Evolutionary conservation across 2,888 invertebrate genomes (phyloP).

Genomic region (Folsomia candida): DNA sequence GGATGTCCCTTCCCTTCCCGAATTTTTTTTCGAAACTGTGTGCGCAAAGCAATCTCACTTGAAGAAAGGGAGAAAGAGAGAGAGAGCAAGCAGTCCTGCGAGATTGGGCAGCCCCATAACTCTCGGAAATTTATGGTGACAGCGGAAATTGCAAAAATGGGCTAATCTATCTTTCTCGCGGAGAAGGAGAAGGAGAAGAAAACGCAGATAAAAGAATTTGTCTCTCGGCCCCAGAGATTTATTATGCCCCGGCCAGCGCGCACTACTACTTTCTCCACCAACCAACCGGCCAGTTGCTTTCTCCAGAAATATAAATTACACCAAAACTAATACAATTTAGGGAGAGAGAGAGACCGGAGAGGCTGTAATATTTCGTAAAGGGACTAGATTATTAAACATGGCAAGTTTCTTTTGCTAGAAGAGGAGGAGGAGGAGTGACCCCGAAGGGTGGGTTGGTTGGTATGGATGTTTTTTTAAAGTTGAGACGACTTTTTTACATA

Average conservation of each 20-base stretch:
- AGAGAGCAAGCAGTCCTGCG: constrained; percentile 46
- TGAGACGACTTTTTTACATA: no score
- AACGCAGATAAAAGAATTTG: constrained; percentile 52
- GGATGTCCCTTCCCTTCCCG: no score
- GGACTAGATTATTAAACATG: not conserved
- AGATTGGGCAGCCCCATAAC: constrained; percentile 63
- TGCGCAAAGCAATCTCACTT: no score
- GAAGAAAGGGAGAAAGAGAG: constrained; percentile 23
- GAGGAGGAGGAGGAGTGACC: not conserved
- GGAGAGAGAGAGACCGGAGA: not conserved
- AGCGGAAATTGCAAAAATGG: constrained; percentile 88
- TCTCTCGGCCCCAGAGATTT: constrained; percentile 51
- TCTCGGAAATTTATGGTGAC: constrained; percentile 85
- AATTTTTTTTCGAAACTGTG: no score
- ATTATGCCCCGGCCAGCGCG: constrained; percentile 38
- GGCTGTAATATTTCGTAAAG: no score
- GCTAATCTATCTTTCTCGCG: constrained; percentile 83
- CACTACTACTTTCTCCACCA: no score
- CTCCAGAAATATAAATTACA: not conserved
- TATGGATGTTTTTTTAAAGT: not conserved
- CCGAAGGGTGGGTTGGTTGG: not conserved
- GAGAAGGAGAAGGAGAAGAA: constrained; percentile 53
- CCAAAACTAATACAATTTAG: constrained; percentile 3
- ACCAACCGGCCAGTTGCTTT: no score
- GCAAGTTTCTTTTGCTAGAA: no score